A percentile compares a stretch with the other conserved stretches of the same genome.
phyloP scores from a whole-genome alignment of 2,113 vertebrate genomes.

The Pica pica region DNA sequence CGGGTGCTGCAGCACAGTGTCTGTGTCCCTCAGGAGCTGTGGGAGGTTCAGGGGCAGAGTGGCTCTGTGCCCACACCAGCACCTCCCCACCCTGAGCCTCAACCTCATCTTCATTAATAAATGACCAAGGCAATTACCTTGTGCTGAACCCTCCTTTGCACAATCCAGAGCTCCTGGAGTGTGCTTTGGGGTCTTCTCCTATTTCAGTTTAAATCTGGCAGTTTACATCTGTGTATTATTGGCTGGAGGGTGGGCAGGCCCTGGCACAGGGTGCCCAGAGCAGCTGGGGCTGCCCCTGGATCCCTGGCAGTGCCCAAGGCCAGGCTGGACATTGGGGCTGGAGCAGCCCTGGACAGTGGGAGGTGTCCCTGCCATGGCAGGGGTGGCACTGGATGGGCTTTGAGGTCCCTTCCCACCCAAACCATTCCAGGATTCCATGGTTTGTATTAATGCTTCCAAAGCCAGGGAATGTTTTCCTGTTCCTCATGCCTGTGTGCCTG shows the following conservation, averaged over 20 bases:
- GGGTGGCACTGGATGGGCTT: no score
- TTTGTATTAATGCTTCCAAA: background rate
- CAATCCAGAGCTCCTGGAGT: background rate
- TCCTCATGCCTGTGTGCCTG: fast-evolving
- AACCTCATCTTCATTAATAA: background rate
- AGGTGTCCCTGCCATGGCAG: background rate
- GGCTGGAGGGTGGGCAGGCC: background rate
- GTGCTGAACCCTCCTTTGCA: fast-evolving
- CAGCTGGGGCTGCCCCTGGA: background rate
- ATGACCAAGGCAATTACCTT: no score
- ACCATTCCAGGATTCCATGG: background rate
- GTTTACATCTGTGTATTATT: fast-evolving
- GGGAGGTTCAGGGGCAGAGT: background rate
- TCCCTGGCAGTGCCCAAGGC: background rate
- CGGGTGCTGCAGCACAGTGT: background rate
- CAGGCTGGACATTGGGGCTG: background rate
- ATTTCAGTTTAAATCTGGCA: background rate
- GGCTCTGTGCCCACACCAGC: background rate
- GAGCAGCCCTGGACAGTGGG: background rate
- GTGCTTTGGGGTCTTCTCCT: background rate
- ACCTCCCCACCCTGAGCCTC: fast-evolving
- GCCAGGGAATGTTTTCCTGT: background rate
- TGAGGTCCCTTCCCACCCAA: no score
- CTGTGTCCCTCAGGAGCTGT: fast-evolving
- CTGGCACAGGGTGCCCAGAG: background rate